Evolutionary conservation across 1,140 invertebrate genomes (phyloP).

Genomic region (Piezodorus guildinii): DNA sequence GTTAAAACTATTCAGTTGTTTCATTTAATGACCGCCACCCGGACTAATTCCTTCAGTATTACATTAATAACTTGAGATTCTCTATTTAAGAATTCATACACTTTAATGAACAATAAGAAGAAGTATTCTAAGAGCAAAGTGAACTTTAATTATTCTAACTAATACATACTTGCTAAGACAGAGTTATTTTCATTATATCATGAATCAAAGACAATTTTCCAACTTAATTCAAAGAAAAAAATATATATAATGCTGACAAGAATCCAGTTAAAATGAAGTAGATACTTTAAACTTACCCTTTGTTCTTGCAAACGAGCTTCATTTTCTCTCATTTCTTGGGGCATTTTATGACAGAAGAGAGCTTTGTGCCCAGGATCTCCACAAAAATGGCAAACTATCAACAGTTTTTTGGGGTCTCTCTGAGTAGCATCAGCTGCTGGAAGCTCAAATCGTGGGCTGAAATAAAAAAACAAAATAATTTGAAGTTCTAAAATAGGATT

Average conservation of each 20-base stretch:
- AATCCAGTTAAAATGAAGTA: not conserved
- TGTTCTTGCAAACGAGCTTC: constrained; percentile 33
- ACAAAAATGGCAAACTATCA: constrained; percentile 86
- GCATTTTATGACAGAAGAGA: constrained; percentile 77
- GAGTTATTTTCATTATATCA: not conserved
- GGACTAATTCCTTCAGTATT: too few species aligned
- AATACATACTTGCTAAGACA: too few species aligned
- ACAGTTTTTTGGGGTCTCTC: constrained; percentile 69
- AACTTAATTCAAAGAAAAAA: too few species aligned
- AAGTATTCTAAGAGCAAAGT: too few species aligned
- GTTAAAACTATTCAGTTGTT: too few species aligned
- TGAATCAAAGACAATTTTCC: not conserved
- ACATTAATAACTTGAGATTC: too few species aligned
- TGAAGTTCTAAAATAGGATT: not conserved
- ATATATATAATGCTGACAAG: not conserved
- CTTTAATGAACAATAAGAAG: too few species aligned
- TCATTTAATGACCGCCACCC: too few species aligned
- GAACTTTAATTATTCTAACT: too few species aligned
- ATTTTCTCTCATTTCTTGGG: constrained; percentile 47
- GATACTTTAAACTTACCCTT: constrained; percentile 3
- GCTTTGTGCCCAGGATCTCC: constrained; percentile 94
- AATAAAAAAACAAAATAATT: constrained; percentile 27
- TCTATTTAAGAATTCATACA: too few species aligned
- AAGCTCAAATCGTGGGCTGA: constrained; percentile 80
- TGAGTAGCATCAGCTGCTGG: constrained; percentile 67